Evolutionary conservation across 2,797 vertebrate genomes (phyloP), one percentile per base, ranked within the genome.

Genomic region (Lates japonicus): DNA sequence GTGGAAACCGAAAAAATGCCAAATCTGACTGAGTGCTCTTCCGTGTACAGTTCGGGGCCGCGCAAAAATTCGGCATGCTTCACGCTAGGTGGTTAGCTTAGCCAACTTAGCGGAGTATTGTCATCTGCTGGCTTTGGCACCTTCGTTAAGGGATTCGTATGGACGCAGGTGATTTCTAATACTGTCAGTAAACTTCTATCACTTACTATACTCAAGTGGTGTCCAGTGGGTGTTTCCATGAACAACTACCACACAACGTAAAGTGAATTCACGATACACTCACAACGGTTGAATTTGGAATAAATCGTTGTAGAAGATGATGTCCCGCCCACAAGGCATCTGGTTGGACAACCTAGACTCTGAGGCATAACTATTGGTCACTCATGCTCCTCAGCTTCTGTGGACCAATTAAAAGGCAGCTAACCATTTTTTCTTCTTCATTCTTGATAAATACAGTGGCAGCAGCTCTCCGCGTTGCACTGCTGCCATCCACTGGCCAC

Each of bases 11-110:
- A 86, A 97, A 97, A 88, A 97, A 97, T 1, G 96, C 96, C 87
- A 97, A 70, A 83, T 97, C 95, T 0, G 96, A 96, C 80, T 97
- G 96, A 0, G 96, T 97, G 76, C 96, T 97, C 84, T 97, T 97
- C 85, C 96, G 92, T 71, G 96, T 97, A 85, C 96, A 97, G 76
- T 97, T 97, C 4, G 96, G 96, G 76, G 96, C 96, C 90, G 96
- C 96, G 92, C 96, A 97, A 88, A 97, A 97, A 95, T 97, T 97
- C 29, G 96, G 96, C 96, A 97, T 97, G 82, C n/a, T 94, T 86
- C 35, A 78, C 31, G 74, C 80, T 87, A 85, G 37, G 22, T 54
- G 20, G 88, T 81, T 94, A 92, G 86, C 87, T 83, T 75, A 63
- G 84, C 65, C 61, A 81, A 76, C 48, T 66, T 41, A 54, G 74